Conservation (phyloP, 2,797 vertebrate species). For the Trachops cirrhosus region DNA sequence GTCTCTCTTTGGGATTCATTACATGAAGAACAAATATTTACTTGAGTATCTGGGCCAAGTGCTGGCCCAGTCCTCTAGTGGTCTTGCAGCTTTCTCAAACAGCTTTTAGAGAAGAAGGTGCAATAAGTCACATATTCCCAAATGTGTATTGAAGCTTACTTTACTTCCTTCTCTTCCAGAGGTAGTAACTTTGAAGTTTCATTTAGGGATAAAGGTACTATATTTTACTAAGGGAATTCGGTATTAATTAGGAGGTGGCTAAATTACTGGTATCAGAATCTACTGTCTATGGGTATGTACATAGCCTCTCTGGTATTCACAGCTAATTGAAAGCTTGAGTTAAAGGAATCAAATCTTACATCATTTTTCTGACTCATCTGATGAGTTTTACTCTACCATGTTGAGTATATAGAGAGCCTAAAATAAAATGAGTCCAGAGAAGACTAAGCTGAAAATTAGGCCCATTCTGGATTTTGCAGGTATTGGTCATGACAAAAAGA, state of each 20-base stretch:
- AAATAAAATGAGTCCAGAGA: background rate
- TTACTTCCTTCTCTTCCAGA: background rate
- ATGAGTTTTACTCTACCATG: background rate
- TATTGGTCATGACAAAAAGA: background rate
- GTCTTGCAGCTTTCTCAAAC: background rate
- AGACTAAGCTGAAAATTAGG: background rate
- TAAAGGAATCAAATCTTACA: background rate
- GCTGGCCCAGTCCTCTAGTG: background rate
- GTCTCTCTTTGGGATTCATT: background rate
- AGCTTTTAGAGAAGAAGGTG: background rate
- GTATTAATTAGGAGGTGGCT: background rate
- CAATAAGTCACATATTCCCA: background rate
- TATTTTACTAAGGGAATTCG: background rate
- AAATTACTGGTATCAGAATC: background rate
- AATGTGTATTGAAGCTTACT: background rate
- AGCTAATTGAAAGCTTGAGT: background rate
- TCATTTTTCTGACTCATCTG: background rate
- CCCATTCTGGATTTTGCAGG: background rate
- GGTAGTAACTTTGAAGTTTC: background rate
- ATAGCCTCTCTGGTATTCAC: background rate
- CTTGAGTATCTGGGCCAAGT: background rate
- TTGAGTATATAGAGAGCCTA: background rate
- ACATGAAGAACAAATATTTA: background rate
- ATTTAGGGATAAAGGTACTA: background rate
- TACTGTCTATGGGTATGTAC: background rate